Evolutionary conservation across 2,113 vertebrate genomes (phyloP), one percentile per base, ranked within the genome.

Genomic region (Nettapus auritus): DNA sequence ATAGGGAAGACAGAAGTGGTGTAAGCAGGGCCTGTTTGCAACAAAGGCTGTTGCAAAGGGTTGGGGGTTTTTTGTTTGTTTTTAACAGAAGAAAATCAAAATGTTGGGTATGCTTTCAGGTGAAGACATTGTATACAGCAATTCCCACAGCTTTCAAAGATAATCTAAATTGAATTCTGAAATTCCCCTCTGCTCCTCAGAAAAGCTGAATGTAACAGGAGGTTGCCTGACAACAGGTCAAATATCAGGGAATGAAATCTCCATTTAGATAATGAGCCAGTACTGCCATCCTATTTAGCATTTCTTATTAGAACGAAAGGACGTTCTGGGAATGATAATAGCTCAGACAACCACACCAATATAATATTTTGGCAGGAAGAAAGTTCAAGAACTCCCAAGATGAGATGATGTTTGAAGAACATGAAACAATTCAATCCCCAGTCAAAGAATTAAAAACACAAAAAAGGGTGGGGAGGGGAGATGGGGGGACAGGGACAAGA

Each of bases 291-390:
- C 90, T 97, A 82, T 90, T 88, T 95, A 95, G 92, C 92, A 93
- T 92, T 87, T 82, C 81, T 89, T 70, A 89, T 62, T 70, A 86
- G 74, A 97, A 92, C 11, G 13, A 96, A 96, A 74, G 91, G 64
- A 96, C 80, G n/a, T 81, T 89, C 90, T 48, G 33, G 85, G 42
- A 95, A 94, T 94, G 75, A 8, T 76, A 90, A 57, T 18, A 95
- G 57, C 44, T 94, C 84, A 88, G 86, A 95, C 36, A 93, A 90
- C 78, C 94, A 96, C 82, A 78, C 11, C 90, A 91, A 91, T 97
- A 97, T 95, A 91, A 91, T 97, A 97, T 95, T 98, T 96, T 96
- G 91, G 56, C 95, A 96, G 91, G 80, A 96, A 96, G 82, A 66
- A 88, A 71, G 53, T 79, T 75, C n/a, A 76, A 71, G 92, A 97